Percentiles rank a stretch among this genome's conserved stretches.
These are phyloP conservation scores for Fragum whitleyi DNA, from an alignment of 2,888 invertebrate species.

Conservation along the genomic window DNA sequence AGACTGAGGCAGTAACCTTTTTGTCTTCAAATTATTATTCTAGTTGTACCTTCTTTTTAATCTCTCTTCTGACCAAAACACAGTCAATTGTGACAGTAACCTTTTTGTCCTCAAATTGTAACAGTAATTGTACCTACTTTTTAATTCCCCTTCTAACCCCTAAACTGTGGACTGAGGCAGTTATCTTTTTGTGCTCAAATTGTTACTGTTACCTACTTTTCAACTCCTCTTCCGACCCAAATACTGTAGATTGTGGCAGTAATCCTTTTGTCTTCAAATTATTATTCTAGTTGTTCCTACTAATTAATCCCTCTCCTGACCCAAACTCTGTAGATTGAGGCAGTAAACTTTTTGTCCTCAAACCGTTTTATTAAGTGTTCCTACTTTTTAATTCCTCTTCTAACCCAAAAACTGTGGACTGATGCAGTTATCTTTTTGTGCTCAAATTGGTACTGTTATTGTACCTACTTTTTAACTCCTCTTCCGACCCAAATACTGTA, in stretches of 20 bases:
- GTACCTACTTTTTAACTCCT: conserved; percentile 77
- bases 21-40: conserved; percentile 70
- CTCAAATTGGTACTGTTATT: conserved; percentile 40
- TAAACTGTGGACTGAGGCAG: conserved; percentile 66
- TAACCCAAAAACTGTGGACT: conserved; percentile 76
- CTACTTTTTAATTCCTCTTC: conserved; percentile 79
- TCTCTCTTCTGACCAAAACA: no score
- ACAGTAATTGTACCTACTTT: conserved; percentile 68
- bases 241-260: conserved; percentile 67
- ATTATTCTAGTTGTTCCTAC: conserved; percentile 73
- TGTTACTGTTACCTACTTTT: no score
- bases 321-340: no score
- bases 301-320: no score
- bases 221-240: conserved; percentile 37
- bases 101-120: no score
- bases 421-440: conserved; percentile 72
- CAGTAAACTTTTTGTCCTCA: no score
- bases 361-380: background rate
- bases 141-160: conserved; percentile 77
- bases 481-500: conserved; percentile 77
- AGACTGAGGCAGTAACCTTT: conserved; percentile 75
- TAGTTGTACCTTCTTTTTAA: conserved; percentile 61
- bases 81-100: no score
- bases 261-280: conserved; percentile 67
- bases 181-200: no score